Evolutionary conservation across 2,888 invertebrate genomes (phyloP), one percentile per base, ranked within the genome.

Genomic region (Nebria salina): DNA sequence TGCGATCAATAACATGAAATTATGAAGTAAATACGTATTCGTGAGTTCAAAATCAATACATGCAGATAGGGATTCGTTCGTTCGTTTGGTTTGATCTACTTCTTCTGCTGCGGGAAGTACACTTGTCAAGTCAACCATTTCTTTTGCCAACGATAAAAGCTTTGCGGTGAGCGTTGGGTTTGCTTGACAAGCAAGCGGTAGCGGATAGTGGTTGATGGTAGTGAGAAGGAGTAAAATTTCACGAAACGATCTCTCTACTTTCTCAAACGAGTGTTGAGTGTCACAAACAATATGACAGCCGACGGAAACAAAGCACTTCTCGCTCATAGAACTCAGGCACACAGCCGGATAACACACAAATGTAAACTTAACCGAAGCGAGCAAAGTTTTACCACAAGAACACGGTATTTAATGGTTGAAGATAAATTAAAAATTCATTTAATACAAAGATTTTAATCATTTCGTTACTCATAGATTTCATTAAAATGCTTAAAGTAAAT

Each of bases 281-380:
- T 81, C 81, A 76, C 81, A 81, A 76, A 81, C 81, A 81, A 81
- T 81, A 76, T 81, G 81, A 81, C 81, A 81, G 79, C 20, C 76
- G 34, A 11, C 76, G 81, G 81, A 81, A 81, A 81, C 81, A 81
- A 76, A 81, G 81, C 76, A 72, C 80, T 81, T 66, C 78, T 65
- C 66, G 20, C 25, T 20, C 70, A 15, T 25, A 54, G 54, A 54
- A 34, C 70, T 5, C 70, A 20, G 26, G 20, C 70, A 25, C 70
- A 70, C 70, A 70, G 11, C 25, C 70, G 11, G 54, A 54, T 54
- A 54, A 54, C 6, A 54, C 54, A 54, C 54, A 54, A 54, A 54
- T 54, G 54, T 54, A 54, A 54, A 54, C 54, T 13, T 54, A 54
- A 54, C 54, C 54, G 54, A 54, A 54, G 54, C 54, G 54, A 8